Percentiles rank a stretch among this genome's conserved stretches.
phyloP scores from a whole-genome alignment of 2,888 invertebrate species.

The Arctia plantaginis region DNA sequence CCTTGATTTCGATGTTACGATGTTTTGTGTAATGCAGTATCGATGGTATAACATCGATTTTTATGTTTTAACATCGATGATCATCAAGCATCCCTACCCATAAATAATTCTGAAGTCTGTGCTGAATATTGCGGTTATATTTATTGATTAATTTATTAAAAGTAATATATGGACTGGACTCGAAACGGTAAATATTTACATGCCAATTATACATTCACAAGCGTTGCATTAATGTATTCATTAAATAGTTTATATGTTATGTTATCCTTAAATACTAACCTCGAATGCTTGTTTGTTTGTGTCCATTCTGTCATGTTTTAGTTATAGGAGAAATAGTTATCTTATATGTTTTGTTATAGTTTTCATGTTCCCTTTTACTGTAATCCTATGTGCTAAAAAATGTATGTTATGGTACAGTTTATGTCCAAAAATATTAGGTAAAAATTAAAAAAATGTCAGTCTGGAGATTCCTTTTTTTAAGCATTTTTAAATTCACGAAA shows the following conservation, averaged over 20 bases:
- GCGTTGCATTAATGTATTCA: neutral
- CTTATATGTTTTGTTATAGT: neutral
- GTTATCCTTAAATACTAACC: constrained; percentile 2
- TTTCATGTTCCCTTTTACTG: neutral
- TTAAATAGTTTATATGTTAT: neutral
- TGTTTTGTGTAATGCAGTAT: too few species aligned
- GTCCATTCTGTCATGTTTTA: neutral
- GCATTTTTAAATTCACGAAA: neutral
- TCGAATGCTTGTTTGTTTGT: constrained; percentile 5
- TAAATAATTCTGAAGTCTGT: constrained; percentile 5
- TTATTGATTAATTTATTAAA: constrained; percentile 6
- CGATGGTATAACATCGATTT: too few species aligned
- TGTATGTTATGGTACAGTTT: neutral
- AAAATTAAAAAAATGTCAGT: neutral
- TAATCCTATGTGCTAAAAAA: neutral
- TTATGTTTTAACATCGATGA: too few species aligned
- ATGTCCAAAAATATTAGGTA: neutral
- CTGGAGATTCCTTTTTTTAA: neutral
- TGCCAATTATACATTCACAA: neutral
- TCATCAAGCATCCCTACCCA: too few species aligned
- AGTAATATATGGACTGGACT: constrained; percentile 14
- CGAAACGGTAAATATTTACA: constrained; percentile 6
- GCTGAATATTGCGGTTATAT: neutral
- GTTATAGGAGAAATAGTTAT: neutral
- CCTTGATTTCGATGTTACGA: too few species aligned